phyloP scores from a whole-genome alignment of 1,140 invertebrate genomes.

The Drosophila orosa region DNA sequence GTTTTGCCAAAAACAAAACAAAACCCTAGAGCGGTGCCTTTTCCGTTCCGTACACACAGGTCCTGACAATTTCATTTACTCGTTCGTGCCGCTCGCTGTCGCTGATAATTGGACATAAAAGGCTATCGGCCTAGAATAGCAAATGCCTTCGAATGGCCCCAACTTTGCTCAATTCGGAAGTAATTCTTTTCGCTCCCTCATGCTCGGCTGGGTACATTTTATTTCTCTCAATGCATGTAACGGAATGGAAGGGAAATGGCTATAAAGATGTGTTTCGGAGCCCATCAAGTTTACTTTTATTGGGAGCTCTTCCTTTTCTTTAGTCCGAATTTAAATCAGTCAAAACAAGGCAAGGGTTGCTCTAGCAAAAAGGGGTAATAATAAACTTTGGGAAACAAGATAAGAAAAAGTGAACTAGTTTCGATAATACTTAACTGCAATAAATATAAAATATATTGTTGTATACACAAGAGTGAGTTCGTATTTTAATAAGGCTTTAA shows the following conservation, averaged over 20 bases:
- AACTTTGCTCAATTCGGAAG: conserved; percentile 30
- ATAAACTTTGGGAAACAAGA: neutral
- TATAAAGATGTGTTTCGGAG: conserved; percentile 5
- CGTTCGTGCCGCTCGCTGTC: conserved; percentile 29
- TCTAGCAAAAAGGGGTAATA: neutral
- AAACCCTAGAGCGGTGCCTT: conserved; percentile 38
- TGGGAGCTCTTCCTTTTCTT: neutral
- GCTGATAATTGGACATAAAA: conserved; percentile 68
- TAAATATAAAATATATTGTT: neutral
- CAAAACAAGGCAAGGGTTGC: neutral
- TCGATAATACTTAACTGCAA: neutral
- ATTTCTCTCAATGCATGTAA: conserved; percentile 7
- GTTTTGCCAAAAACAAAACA: conserved; percentile 73
- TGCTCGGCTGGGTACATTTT: conserved; percentile 10
- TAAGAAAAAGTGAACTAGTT: neutral
- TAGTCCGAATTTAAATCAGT: conserved; percentile 3
- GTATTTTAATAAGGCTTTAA: no score
- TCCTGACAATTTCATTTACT: conserved; percentile 71
- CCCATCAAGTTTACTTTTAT: conserved; percentile 8
- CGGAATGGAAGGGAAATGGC: neutral
- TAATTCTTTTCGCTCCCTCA: conserved; percentile 3
- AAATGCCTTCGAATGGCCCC: conserved; percentile 21
- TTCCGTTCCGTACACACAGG: conserved; percentile 32
- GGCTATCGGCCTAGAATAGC: conserved; percentile 38
- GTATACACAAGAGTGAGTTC: no score